phyloP scores from a whole-genome alignment of 23 tunicate genomes.

The Ascidia mentula region DNA sequence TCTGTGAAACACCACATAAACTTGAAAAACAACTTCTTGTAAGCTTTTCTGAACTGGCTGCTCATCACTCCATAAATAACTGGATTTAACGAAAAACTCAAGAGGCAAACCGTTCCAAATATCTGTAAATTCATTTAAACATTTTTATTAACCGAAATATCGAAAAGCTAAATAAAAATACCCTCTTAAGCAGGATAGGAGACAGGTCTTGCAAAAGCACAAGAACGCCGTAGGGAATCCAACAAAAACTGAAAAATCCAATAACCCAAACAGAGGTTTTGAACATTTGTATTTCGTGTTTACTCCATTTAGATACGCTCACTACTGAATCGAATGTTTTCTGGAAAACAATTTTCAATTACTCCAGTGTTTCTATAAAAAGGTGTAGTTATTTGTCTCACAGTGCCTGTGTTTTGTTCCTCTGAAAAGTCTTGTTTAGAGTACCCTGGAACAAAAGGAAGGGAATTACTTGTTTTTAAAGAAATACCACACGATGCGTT shows the following conservation, averaged over 20 bases:
- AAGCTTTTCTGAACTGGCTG: constrained; percentile 31
- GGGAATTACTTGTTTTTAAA: too few relatives aligned
- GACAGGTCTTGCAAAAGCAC: constrained; percentile 33
- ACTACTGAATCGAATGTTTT: too few relatives aligned
- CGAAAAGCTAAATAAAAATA: constrained; percentile 5
- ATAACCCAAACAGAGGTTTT: constrained; percentile 51
- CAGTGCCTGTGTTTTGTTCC: too few relatives aligned
- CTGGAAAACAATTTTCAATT: too few relatives aligned
- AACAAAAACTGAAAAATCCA: constrained; percentile 45
- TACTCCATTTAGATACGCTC: constrained; percentile 40
- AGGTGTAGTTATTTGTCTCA: too few relatives aligned
- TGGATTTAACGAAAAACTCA: constrained; percentile 49
- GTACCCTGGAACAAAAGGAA: too few relatives aligned
- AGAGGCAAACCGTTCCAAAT: constrained; percentile 36
- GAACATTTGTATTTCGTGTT: constrained; percentile 37
- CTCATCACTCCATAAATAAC: constrained; percentile 43
- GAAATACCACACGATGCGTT: too few relatives aligned
- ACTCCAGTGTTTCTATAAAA: too few relatives aligned
- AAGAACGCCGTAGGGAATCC: constrained; percentile 48
- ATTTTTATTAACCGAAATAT: background rate
- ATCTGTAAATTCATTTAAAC: constrained; percentile 11
- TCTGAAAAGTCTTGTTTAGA: too few relatives aligned
- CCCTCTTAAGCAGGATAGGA: constrained; percentile 38
- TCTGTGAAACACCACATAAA: background rate
- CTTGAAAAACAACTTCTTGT: constrained; percentile 9